phyloP scores from a whole-genome alignment of 2,888 invertebrate species.

The Muscina levida region DNA sequence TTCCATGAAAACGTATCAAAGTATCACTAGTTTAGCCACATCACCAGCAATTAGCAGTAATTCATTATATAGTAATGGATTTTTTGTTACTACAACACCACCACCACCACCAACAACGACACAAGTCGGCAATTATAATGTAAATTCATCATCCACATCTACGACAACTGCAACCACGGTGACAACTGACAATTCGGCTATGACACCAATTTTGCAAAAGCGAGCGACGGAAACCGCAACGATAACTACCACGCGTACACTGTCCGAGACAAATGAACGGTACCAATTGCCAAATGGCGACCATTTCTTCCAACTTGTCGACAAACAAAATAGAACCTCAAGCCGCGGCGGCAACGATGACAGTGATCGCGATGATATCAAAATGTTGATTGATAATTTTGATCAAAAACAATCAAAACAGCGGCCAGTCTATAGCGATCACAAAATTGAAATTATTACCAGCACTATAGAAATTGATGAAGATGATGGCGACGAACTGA shows the following conservation, averaged over 20 bases:
- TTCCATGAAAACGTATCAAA: constrained; percentile 80
- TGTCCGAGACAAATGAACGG: constrained; percentile 25
- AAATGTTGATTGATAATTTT: constrained; percentile 64
- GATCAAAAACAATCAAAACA: constrained; percentile 56
- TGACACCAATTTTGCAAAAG: constrained; percentile 24
- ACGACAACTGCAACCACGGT: constrained; percentile 45
- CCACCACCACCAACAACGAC: constrained; percentile 47
- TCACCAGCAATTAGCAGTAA: constrained; percentile 79
- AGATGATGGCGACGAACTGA: constrained; percentile 74
- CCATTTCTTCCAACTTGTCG: constrained; percentile 29
- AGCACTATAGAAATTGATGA: constrained; percentile 38
- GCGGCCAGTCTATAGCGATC: constrained; percentile 42
- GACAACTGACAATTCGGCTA: constrained; percentile 29
- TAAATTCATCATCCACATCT: constrained; percentile 57
- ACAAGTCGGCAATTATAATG: constrained; percentile 67
- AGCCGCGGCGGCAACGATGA: constrained; percentile 28
- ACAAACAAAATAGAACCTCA: neutral
- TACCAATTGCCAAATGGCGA: constrained; percentile 41
- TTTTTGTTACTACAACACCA: constrained; percentile 73
- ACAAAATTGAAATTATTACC: constrained; percentile 33
- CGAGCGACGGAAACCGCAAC: constrained; percentile 17
- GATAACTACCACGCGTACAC: constrained; percentile 29
- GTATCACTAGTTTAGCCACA: constrained; percentile 80
- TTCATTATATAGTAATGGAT: constrained; percentile 79
- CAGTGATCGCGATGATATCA: constrained; percentile 56